Base-by-base conservation (phyloP, 2,888 invertebrate genomes). In the Ichneumon xanthorius region DNA sequence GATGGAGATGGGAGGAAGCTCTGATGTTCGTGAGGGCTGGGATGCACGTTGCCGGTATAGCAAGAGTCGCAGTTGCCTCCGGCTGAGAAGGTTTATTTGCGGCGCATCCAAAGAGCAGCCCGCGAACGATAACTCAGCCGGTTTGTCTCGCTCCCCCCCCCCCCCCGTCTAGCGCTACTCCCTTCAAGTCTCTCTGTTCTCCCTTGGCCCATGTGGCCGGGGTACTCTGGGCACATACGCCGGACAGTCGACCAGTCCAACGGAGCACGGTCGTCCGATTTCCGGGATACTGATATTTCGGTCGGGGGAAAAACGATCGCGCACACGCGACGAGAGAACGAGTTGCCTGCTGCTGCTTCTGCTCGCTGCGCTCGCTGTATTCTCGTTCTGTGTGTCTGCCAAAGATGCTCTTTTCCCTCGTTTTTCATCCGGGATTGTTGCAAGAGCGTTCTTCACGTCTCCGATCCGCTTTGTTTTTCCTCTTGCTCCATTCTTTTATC, bases 101-200 rank as follows among this genome's bases (percentile, higher is more conserved):
- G 88, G 88, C 80, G 80, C 83, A 79, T 82, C 84, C 87, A 86
- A 87, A 88, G 88, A 88, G 86, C 88, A 84, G 82, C 86, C 82
- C 72, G 82, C 82, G 80, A 63, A 86, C 86, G 81, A 88, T 88
- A 87, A 86, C 86, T 88, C 85, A 86, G 85, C 79, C 86, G 79
- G 86, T 87, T 84, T 86, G 86, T 85, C 88, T 88, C 80, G 82
- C 80, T 78, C 61, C 61, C 71, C 68, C 50, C 33, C 63, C 72
- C 50, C 72, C 48, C 70, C 72, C 50, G 45, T 61, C 22, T 40
- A 40, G 40, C 40, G 40, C 63, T 61, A 14, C 63, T 55, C 70
- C 65, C 48, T 16, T 73, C 45, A 16, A 26, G 33, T n/a, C 30
- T 37, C 14, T 5, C 30, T 33, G 58, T 45, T 75, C 80, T 65